Conservation (phyloP, 2,797 vertebrate species). For the Epinephelus malabaricus region DNA sequence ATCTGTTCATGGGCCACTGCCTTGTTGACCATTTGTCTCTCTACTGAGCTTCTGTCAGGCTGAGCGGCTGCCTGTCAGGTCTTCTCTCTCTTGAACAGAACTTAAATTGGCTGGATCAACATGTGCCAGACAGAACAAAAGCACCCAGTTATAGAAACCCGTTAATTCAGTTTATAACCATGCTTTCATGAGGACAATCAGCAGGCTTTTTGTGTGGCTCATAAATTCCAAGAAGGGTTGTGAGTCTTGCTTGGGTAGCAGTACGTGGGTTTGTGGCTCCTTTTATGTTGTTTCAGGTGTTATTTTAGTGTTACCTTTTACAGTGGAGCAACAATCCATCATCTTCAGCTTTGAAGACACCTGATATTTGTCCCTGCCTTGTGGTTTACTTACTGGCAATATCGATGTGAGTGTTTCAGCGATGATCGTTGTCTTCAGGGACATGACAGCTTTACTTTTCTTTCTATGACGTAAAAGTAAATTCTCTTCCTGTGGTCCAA, state of each 20-base stretch:
- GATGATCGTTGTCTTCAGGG: conserved; percentile 25
- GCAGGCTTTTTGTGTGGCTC: not conserved
- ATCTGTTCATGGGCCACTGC: conserved; percentile 1
- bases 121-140: conserved; percentile 3
- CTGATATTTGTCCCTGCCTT: conserved; percentile 48
- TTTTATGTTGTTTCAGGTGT: conserved; percentile 44
- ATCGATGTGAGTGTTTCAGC: conserved; percentile 31
- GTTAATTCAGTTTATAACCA: not conserved
- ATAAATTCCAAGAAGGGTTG: conserved; percentile 13
- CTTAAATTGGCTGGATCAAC: conserved; percentile 10
- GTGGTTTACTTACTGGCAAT: conserved; percentile 32
- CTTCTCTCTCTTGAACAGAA: conserved; percentile 1
- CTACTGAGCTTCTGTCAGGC: not conserved
- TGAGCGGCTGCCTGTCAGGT: conserved; percentile 11
- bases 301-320: conserved; percentile 46
- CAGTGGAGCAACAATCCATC: conserved; percentile 60
- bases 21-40: conserved; percentile 10
- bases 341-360: conserved; percentile 47
- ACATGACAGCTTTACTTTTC: conserved; percentile 3
- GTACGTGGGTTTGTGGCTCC: conserved; percentile 48
- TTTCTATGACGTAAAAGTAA: conserved; percentile 9
- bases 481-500: conserved; percentile 4
- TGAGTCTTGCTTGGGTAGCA: conserved; percentile 34
- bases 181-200: conserved; percentile 30
- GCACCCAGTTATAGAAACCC: conserved; percentile 11